Conservation (phyloP, 2,797 vertebrate genomes). For the Aphelocoma californica region DNA sequence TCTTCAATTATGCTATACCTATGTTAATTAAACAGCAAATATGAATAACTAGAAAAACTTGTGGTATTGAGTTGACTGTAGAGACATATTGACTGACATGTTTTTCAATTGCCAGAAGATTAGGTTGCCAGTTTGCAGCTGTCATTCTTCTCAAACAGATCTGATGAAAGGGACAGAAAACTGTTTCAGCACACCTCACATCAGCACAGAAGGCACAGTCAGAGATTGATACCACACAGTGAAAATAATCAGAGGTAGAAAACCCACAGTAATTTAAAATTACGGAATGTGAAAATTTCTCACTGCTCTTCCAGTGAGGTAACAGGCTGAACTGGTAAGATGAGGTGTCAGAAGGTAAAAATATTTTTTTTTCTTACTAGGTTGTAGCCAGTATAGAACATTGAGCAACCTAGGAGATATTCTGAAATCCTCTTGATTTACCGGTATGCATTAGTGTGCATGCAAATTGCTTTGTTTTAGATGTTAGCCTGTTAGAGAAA, state of each 20-base stretch:
- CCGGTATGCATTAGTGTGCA: not conserved
- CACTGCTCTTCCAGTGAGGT: not conserved
- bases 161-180: conserved; percentile 8
- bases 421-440: not conserved
- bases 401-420: not conserved
- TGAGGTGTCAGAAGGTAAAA: not conserved
- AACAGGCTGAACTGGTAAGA: not conserved
- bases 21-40: conserved; percentile 13
- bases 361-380: not conserved
- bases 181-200: not conserved
- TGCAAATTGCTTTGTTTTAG: not conserved
- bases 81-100: not conserved
- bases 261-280: not conserved
- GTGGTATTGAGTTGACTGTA: not conserved
- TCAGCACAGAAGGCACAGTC: not conserved
- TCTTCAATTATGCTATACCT: not conserved
- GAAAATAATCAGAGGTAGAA: not conserved
- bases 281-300: not conserved
- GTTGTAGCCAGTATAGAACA: not conserved
- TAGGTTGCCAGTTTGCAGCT: conserved; percentile 23
- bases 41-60: not conserved
- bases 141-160: not conserved
- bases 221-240: not conserved
- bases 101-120: conserved; percentile 2
- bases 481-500: not conserved